These are phyloP conservation scores for Dicrurus megarhynchus DNA, from an alignment of 2,113 vertebrate species.

Conservation along the genomic window DNA sequence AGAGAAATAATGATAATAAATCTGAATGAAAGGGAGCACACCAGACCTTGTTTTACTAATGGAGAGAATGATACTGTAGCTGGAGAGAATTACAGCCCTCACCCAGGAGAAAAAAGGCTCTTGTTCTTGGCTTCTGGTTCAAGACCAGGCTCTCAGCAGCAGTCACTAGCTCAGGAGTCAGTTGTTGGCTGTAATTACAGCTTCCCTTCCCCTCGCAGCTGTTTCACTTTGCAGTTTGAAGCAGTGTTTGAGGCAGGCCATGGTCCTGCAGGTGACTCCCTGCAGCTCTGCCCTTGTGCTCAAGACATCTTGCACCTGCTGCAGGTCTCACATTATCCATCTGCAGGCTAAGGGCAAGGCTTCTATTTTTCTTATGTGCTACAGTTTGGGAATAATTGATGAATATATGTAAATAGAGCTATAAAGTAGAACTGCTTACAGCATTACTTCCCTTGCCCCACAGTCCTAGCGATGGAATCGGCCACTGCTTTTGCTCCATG, in stretches of 20 bases:
- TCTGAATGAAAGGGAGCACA: neutral
- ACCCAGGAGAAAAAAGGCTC: neutral
- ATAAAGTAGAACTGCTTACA: neutral
- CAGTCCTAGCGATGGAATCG: fast-evolving
- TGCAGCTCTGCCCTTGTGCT: neutral
- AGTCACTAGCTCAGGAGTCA: neutral
- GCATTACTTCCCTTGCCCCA: neutral
- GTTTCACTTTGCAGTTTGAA: neutral
- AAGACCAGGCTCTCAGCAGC: neutral
- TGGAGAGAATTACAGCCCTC: neutral
- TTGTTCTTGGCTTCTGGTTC: neutral
- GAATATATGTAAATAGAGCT: neutral
- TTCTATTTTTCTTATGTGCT: neutral
- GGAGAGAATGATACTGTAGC: neutral
- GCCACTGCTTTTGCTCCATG: neutral
- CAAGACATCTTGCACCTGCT: fast-evolving
- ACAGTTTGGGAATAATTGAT: neutral
- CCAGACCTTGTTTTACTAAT: neutral
- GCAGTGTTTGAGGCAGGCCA: neutral
- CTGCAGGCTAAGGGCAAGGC: neutral
- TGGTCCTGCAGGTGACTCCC: neutral
- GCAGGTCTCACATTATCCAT: neutral
- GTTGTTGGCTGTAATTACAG: neutral
- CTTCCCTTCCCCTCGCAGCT: neutral
- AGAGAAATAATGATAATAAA: neutral